Evolutionary conservation across 2,113 vertebrate species (phyloP).

Genomic region (Australoheros scitulus): DNA sequence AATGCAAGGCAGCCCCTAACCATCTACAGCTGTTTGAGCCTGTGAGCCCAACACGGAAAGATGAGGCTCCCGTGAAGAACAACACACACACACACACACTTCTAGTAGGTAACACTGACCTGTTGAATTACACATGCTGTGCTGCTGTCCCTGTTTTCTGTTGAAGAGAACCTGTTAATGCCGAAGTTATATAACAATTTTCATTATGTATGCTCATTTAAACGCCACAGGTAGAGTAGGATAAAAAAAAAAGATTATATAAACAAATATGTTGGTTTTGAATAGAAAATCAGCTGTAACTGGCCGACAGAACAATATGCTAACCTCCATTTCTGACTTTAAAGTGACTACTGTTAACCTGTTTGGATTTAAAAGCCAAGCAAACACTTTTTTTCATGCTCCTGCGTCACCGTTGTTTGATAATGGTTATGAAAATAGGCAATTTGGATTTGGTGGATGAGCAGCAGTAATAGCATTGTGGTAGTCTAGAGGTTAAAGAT

Average conservation of each 20-base stretch:
- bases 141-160: slow-evolving; percentile 35
- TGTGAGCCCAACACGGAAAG: slow-evolving; percentile 34
- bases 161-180: slow-evolving; percentile 1
- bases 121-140: slow-evolving; percentile 29
- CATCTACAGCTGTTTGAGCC: slow-evolving; percentile 61
- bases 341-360: neutral
- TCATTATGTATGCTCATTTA: slow-evolving; percentile 37
- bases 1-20: slow-evolving; percentile 43
- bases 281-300: slow-evolving; percentile 14
- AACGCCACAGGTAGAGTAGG: slow-evolving; percentile 6
- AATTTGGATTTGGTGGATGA: slow-evolving; percentile 22
- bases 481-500: neutral
- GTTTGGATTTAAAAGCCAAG: slow-evolving; percentile 19
- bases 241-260: slow-evolving; percentile 36
- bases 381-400: neutral
- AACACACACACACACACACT: neutral
- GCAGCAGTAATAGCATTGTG: neutral
- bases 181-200: slow-evolving; percentile 51
- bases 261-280: slow-evolving; percentile 43
- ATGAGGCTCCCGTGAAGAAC: slow-evolving; percentile 24
- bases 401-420: slow-evolving; percentile 10
- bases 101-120: neutral
- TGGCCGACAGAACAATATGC: neutral
- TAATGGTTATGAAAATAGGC: slow-evolving; percentile 12
- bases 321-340: slow-evolving; percentile 40